These are phyloP conservation scores for Nibea coibor DNA, from an alignment of 2,113 vertebrate species.

Conservation along the genomic window DNA sequence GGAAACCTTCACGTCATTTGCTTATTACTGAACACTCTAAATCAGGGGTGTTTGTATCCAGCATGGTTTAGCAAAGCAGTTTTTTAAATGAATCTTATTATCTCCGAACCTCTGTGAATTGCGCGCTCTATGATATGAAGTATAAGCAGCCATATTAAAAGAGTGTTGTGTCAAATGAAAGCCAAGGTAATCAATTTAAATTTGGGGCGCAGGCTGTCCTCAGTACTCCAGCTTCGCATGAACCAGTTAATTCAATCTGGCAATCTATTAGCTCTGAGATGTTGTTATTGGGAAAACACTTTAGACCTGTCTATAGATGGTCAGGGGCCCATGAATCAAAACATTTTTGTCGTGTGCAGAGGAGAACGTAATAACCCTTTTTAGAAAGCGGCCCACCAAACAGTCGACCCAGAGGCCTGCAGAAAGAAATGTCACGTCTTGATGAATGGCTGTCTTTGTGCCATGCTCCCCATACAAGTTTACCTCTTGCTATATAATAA, in stretches of 20 bases:
- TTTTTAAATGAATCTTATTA: neutral
- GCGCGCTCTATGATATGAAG: constrained; percentile 28
- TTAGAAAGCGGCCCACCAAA: constrained; percentile 62
- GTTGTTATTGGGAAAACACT: constrained; percentile 72
- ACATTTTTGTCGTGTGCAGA: constrained; percentile 59
- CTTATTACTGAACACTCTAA: neutral
- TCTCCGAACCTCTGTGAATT: constrained; percentile 20
- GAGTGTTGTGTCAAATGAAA: constrained; percentile 46
- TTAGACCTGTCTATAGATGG: constrained; percentile 64
- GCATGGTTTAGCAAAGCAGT: neutral
- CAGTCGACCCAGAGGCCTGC: constrained; percentile 47
- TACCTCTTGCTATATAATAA: constrained; percentile 69
- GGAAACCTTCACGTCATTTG: neutral
- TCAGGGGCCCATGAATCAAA: constrained; percentile 75
- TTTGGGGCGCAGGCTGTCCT: constrained; percentile 4
- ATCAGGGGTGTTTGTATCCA: constrained; percentile 19
- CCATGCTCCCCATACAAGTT: constrained; percentile 58
- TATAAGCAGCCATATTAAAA: constrained; percentile 33
- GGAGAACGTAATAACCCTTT: constrained; percentile 65
- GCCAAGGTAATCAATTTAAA: constrained; percentile 43
- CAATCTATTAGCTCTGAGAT: constrained; percentile 67
- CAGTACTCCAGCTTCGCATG: constrained; percentile 37
- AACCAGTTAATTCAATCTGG: constrained; percentile 66
- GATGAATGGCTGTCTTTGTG: constrained; percentile 80
- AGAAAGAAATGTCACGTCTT: constrained; percentile 68